Conservation (phyloP, 2,888 invertebrate genomes). For the Tupiocoris notatus region DNA sequence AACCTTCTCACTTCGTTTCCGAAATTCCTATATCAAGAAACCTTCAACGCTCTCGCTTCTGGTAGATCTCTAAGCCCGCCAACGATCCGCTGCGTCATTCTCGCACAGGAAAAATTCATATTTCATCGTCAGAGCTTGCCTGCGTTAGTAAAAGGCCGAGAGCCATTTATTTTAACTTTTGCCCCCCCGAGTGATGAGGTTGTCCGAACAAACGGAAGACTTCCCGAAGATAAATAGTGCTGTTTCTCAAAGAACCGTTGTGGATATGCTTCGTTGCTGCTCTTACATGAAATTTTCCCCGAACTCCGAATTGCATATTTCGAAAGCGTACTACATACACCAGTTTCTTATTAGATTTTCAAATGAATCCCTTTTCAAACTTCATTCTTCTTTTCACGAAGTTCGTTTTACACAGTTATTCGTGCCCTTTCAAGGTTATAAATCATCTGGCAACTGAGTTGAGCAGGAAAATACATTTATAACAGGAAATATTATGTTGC, state of each 20-base stretch:
- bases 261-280: neutral
- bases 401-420: too few relatives aligned
- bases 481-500: too few relatives aligned
- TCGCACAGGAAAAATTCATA: neutral
- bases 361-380: neutral
- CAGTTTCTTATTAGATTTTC: neutral
- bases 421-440: neutral
- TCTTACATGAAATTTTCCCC: neutral
- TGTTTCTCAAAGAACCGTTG: neutral
- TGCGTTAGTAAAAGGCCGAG: neutral
- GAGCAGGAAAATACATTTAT: neutral
- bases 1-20: too few relatives aligned
- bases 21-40: too few relatives aligned
- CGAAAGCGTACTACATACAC: too few relatives aligned
- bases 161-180: conserved; percentile 14
- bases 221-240: conserved; percentile 11
- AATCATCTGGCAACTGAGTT: neutral
- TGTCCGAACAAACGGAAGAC: conserved; percentile 20
- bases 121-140: neutral
- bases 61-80: too few relatives aligned
- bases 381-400: neutral
- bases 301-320: too few relatives aligned
- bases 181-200: conserved; percentile 9
- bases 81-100: neutral
- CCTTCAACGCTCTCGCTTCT: too few relatives aligned